Evolutionary conservation across 2,888 invertebrate genomes (phyloP).

Genomic region (Notodonta dromedarius): DNA sequence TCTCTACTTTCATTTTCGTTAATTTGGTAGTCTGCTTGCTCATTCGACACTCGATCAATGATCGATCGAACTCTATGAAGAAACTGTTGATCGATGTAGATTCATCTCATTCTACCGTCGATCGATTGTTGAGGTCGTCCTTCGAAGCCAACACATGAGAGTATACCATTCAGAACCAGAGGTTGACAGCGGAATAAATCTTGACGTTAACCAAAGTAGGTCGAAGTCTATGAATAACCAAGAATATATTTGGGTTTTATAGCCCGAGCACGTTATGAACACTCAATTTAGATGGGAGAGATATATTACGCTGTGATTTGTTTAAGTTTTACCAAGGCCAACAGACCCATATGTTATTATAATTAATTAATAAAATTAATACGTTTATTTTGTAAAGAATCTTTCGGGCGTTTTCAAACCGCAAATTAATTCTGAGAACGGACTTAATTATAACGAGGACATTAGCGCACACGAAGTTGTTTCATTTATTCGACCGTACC

Average conservation of each 20-base stretch:
- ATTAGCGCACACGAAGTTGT: constrained; percentile 55
- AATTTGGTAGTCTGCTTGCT: no score
- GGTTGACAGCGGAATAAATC: constrained; percentile 40
- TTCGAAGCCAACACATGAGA: background rate
- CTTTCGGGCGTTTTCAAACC: constrained; percentile 40
- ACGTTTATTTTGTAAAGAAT: constrained; percentile 40
- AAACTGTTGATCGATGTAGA: no score
- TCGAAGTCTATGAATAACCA: constrained; percentile 29
- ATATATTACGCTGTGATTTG: constrained; percentile 26
- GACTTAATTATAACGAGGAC: constrained; percentile 50
- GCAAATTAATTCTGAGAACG: constrained; percentile 41
- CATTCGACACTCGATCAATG: no score
- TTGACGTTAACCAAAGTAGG: constrained; percentile 31
- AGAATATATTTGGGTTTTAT: constrained; percentile 29
- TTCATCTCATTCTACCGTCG: no score
- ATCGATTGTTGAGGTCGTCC: background rate
- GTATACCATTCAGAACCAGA: constrained; percentile 9
- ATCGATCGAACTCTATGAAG: no score
- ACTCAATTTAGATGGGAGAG: constrained; percentile 24
- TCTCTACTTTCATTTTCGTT: no score
- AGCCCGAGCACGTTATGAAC: constrained; percentile 23
- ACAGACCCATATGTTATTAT: constrained; percentile 28
- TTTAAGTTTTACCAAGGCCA: constrained; percentile 18
- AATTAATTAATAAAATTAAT: constrained; percentile 54
- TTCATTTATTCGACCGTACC: constrained; percentile 61